These are phyloP conservation scores for Scomber colias DNA, from an alignment of 2,113 vertebrate genomes.

Conservation along the genomic window DNA sequence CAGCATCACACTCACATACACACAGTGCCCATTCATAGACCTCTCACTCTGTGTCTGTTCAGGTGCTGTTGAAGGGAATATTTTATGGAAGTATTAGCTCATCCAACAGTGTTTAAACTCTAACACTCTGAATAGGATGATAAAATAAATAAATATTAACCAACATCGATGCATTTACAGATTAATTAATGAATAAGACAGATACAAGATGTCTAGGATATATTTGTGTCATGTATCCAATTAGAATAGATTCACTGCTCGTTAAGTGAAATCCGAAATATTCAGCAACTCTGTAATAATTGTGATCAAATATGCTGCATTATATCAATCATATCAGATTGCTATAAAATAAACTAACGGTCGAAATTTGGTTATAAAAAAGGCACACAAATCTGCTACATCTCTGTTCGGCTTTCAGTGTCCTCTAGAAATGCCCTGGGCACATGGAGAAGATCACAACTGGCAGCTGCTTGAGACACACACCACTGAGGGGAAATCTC, in stretches of 20 bases:
- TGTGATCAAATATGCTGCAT: background rate
- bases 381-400: background rate
- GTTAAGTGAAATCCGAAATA: background rate
- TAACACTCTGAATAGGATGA: background rate
- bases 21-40: conserved; percentile 27
- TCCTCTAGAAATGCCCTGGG: conserved; percentile 37
- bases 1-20: conserved; percentile 29
- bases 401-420: conserved; percentile 12
- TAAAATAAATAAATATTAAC: background rate
- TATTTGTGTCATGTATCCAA: background rate
- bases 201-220: background rate
- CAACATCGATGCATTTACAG: background rate
- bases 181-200: background rate
- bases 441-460: conserved; percentile 22
- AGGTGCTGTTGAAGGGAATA: conserved; percentile 2
- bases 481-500: background rate
- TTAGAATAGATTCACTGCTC: background rate
- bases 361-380: background rate
- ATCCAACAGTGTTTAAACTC: background rate
- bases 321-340: conserved; percentile 11
- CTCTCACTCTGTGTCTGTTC: background rate
- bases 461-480: conserved; percentile 30
- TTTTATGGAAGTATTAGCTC: background rate
- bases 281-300: background rate
- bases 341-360: background rate